Percentiles rank a stretch among this genome's conserved stretches.
phyloP scores from a whole-genome alignment of 2,888 invertebrate genomes.

The Harpagoxenus sublaevis region DNA sequence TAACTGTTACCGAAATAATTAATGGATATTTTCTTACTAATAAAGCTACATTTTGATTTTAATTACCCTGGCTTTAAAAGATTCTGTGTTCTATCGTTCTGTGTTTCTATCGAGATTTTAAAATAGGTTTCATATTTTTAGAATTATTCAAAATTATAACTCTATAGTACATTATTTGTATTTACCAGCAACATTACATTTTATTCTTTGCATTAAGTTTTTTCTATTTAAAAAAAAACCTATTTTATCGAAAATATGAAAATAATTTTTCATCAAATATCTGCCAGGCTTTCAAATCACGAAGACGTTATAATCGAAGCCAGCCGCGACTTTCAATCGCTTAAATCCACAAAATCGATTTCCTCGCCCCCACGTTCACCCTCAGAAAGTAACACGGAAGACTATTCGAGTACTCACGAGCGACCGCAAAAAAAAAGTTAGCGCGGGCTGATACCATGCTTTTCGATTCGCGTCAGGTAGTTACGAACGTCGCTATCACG shows the following conservation, averaged over 20 bases:
- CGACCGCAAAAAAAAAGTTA: slow-evolving; percentile 44
- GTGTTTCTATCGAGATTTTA: not conserved
- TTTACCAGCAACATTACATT: not conserved
- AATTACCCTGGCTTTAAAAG: slow-evolving; percentile 4
- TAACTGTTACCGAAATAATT: not conserved
- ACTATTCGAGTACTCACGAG: slow-evolving; percentile 29
- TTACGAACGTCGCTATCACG: slow-evolving; percentile 11
- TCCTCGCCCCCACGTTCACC: slow-evolving; percentile 13
- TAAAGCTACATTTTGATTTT: not conserved
- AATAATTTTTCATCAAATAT: slow-evolving; percentile 41
- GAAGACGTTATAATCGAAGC: slow-evolving; percentile 35
- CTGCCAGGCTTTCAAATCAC: slow-evolving; percentile 3
- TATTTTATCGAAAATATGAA: not conserved
- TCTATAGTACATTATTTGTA: not conserved
- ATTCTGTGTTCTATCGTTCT: not conserved
- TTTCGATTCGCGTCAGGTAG: slow-evolving; percentile 47
- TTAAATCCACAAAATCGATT: slow-evolving; percentile 45
- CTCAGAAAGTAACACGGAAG: slow-evolving; percentile 27
- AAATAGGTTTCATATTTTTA: not conserved
- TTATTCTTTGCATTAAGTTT: not conserved
- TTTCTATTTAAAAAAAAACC: not conserved
- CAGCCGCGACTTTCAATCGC: slow-evolving; percentile 33
- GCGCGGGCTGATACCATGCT: slow-evolving; percentile 45
- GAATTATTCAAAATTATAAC: slow-evolving; percentile 2
- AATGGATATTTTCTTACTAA: not conserved